phyloP scores from a whole-genome alignment of 2,797 vertebrate genomes.

The Tiaroga cobitis region DNA sequence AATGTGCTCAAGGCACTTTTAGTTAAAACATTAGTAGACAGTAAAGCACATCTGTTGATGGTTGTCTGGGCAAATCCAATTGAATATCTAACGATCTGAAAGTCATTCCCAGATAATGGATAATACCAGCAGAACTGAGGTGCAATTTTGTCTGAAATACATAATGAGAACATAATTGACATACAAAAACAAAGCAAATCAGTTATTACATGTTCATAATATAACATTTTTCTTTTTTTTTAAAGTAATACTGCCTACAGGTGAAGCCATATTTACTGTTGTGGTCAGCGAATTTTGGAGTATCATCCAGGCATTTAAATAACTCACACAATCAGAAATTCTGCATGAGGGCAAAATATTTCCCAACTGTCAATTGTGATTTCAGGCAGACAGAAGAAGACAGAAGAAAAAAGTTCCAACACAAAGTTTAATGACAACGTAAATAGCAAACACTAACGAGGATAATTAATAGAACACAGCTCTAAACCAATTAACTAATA shows the following conservation, averaged over 20 bases:
- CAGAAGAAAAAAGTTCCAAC: too few species aligned
- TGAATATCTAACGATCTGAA: slow-evolving; percentile 64
- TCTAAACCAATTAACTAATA: too few species aligned
- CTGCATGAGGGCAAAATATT: neutral
- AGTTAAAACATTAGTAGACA: slow-evolving; percentile 20
- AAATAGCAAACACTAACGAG: too few species aligned
- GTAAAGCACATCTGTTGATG: slow-evolving; percentile 34
- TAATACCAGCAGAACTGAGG: slow-evolving; percentile 12
- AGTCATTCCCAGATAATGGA: slow-evolving; percentile 60
- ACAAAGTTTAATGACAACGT: too few species aligned
- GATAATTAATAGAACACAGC: too few species aligned
- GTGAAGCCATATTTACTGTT: neutral
- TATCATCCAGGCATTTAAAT: neutral
- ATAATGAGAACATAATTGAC: neutral
- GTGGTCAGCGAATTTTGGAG: too few species aligned
- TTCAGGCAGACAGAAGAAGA: too few species aligned
- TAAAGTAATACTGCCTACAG: too few species aligned
- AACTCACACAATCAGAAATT: neutral
- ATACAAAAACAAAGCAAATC: neutral
- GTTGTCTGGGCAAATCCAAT: slow-evolving; percentile 10
- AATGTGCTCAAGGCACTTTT: slow-evolving; percentile 47
- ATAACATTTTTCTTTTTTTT: too few species aligned
- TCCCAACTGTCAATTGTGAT: too few species aligned
- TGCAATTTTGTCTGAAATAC: neutral
- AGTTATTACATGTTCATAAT: too few species aligned